Conservation (phyloP, 2,113 vertebrate genomes). For the Periophthalmus modestus region DNA sequence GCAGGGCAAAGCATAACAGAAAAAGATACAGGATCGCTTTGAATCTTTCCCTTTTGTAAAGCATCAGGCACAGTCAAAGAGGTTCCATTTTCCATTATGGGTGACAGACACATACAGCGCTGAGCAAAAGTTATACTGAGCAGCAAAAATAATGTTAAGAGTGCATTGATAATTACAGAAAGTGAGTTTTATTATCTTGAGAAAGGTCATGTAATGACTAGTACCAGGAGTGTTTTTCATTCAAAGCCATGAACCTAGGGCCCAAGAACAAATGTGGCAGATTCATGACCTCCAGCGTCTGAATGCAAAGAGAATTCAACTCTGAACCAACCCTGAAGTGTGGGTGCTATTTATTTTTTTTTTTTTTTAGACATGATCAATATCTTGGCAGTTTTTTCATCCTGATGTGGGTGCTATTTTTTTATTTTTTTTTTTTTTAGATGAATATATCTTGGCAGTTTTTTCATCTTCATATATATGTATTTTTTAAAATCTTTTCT, state of each 20-base stretch:
- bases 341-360: background rate
- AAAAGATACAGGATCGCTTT: constrained; percentile 34
- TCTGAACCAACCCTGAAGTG: background rate
- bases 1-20: constrained; percentile 33
- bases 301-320: background rate
- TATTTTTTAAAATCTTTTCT: background rate
- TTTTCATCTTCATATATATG: background rate
- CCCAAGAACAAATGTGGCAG: constrained; percentile 18
- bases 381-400: background rate
- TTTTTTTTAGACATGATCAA: too few relatives aligned
- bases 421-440: too few relatives aligned
- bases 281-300: background rate
- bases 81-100: constrained; percentile 9
- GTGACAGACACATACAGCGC: constrained; percentile 38
- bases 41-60: constrained; percentile 41
- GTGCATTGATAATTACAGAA: background rate
- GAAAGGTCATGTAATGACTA: background rate
- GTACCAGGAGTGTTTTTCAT: background rate
- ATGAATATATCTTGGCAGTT: too few relatives aligned
- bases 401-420: background rate
- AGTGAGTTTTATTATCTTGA: background rate
- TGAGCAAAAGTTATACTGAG: background rate
- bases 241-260: background rate
- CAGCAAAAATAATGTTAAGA: background rate
- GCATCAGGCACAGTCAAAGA: constrained; percentile 17